Evolutionary conservation across 2,113 vertebrate genomes (phyloP).

Genomic region (Platichthys stellatus): DNA sequence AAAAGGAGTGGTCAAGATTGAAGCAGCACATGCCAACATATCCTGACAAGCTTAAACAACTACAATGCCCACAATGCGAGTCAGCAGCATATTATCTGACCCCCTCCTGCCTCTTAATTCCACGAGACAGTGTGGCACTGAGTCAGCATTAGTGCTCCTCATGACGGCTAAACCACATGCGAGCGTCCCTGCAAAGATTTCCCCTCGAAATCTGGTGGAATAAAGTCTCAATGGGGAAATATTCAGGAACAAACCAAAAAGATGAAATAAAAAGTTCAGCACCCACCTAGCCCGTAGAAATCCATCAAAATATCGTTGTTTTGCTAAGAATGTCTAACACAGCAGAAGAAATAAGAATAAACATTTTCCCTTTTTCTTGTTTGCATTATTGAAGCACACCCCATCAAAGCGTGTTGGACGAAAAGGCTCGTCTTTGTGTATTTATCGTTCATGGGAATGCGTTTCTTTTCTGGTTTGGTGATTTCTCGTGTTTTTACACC

Average conservation of each 20-base stretch:
- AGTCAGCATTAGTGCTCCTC: not conserved
- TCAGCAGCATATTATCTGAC: not conserved
- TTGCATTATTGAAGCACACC: not conserved
- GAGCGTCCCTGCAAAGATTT: not conserved
- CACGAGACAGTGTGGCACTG: too few species aligned
- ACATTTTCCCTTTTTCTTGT: not conserved
- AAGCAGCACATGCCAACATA: not conserved
- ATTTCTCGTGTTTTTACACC: slow-evolving; percentile 53
- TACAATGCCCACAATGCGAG: not conserved
- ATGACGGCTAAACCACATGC: not conserved
- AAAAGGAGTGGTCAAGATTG: not conserved
- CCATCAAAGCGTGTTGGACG: not conserved
- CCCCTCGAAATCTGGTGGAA: not conserved
- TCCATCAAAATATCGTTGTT: not conserved
- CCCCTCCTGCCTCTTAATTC: too few species aligned
- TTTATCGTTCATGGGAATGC: slow-evolving; percentile 32
- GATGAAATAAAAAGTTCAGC: too few species aligned
- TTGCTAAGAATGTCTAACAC: not conserved
- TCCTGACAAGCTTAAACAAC: not conserved
- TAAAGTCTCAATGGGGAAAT: not conserved
- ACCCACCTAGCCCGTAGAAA: not conserved
- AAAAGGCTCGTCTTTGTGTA: slow-evolving; percentile 26
- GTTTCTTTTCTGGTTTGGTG: slow-evolving; percentile 43
- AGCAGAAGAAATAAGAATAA: not conserved
- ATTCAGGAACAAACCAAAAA: not conserved